Percentiles rank a stretch among this genome's conserved stretches.
Evolutionary conservation across 2,888 invertebrate species (phyloP).

Genomic region (Apamea epomidion): DNA sequence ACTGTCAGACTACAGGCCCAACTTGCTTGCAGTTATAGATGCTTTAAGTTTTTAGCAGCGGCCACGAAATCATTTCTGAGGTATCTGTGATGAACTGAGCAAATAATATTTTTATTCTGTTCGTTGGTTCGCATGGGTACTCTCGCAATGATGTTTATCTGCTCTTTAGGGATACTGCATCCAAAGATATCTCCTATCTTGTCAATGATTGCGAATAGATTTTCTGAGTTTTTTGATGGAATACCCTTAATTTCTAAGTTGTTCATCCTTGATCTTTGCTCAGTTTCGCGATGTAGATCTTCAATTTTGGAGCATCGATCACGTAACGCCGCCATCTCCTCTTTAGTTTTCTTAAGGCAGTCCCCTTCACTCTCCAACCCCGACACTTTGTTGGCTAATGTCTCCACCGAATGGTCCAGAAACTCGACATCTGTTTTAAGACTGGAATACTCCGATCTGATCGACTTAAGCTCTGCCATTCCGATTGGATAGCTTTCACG

Average conservation of each 20-base stretch:
- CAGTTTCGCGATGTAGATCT: neutral
- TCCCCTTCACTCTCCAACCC: neutral
- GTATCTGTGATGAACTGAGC: neutral
- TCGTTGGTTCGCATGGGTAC: neutral
- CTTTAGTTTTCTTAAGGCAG: neutral
- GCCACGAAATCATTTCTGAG: no score
- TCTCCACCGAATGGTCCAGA: no score
- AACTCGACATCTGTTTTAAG: neutral
- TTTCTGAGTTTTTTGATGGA: neutral
- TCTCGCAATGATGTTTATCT: neutral
- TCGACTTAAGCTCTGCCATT: no score
- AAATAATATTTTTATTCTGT: neutral
- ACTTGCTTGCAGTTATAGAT: no score
- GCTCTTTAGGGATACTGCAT: neutral
- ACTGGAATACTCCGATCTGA: no score
- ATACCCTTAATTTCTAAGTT: neutral
- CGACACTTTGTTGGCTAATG: no score
- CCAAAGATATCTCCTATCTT: neutral
- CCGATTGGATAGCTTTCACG: no score
- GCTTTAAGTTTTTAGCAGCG: no score
- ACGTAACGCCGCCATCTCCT: neutral
- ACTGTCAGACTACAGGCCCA: no score
- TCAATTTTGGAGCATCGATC: neutral
- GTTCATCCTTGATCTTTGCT: neutral
- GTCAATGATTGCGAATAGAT: neutral